Evolutionary conservation across 2,888 invertebrate species (phyloP).

Genomic region (Acleris literana): DNA sequence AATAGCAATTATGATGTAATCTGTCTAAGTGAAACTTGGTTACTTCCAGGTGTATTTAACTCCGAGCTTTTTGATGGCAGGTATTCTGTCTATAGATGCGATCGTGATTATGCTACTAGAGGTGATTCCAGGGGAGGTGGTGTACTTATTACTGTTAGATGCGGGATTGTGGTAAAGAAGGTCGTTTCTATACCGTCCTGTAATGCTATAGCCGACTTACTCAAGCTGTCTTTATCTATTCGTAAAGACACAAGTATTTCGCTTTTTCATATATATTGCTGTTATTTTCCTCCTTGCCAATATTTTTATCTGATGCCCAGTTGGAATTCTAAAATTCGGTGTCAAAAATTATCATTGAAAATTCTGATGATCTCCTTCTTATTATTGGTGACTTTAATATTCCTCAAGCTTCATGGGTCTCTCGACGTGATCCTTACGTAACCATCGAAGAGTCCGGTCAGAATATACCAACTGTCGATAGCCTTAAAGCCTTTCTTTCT

Average conservation of each 20-base stretch:
- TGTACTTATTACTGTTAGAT: neutral
- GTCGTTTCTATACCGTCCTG: neutral
- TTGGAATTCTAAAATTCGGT: too few species aligned
- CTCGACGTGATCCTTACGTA: too few species aligned
- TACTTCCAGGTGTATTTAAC: neutral
- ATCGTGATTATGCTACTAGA: neutral
- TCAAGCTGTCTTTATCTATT: neutral
- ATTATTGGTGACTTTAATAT: too few species aligned
- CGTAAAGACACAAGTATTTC: neutral
- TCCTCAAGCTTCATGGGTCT: too few species aligned
- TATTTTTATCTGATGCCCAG: too few species aligned
- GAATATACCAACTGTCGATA: too few species aligned
- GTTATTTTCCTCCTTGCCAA: too few species aligned
- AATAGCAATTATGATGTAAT: neutral
- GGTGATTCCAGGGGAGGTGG: neutral
- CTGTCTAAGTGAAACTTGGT: neutral
- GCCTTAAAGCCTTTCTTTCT: too few species aligned
- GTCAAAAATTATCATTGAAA: too few species aligned
- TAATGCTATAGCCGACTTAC: neutral
- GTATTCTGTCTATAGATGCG: neutral
- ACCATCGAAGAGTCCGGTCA: too few species aligned
- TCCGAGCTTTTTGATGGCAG: slow-evolving; percentile 7
- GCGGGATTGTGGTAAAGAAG: neutral
- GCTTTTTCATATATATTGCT: too few species aligned
- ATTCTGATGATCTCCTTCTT: too few species aligned